phyloP scores from a whole-genome alignment of 2,113 vertebrate genomes.

The Ramphastos sulfuratus region DNA sequence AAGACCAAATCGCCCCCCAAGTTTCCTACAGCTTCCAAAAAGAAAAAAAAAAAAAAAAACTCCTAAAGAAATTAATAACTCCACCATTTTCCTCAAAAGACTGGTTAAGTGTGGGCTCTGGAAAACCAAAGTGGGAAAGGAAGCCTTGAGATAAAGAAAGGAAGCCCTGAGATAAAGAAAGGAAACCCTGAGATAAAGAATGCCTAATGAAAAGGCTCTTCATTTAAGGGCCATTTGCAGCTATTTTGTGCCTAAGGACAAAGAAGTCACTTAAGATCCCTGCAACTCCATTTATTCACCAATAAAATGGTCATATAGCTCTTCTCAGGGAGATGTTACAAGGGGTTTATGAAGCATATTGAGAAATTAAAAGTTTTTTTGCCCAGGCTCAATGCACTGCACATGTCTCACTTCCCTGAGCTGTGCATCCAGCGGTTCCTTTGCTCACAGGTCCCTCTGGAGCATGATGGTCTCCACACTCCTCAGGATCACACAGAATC shows the following conservation, averaged over 20 bases:
- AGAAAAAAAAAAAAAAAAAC: not conserved
- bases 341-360: not conserved
- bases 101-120: rapidly evolving
- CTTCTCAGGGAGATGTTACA: not conserved
- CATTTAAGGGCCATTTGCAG: not conserved
- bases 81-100: not conserved
- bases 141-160: not conserved
- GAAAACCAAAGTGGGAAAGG: not conserved
- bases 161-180: not conserved
- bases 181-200: not conserved
- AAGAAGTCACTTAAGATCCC: not conserved
- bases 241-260: not conserved
- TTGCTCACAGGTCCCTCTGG: not conserved
- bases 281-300: not conserved
- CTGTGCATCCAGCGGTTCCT: not conserved
- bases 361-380: not conserved
- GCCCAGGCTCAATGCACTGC: rapidly evolving
- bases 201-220: not conserved
- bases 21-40: not conserved
- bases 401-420: rapidly evolving
- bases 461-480: rapidly evolving
- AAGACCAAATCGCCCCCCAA: not conserved
- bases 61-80: not conserved
- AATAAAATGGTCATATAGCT: not conserved
- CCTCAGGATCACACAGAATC: too few relatives aligned